Conservation (phyloP, 2,888 invertebrate species). For the Chrysopilus asiliformis region DNA sequence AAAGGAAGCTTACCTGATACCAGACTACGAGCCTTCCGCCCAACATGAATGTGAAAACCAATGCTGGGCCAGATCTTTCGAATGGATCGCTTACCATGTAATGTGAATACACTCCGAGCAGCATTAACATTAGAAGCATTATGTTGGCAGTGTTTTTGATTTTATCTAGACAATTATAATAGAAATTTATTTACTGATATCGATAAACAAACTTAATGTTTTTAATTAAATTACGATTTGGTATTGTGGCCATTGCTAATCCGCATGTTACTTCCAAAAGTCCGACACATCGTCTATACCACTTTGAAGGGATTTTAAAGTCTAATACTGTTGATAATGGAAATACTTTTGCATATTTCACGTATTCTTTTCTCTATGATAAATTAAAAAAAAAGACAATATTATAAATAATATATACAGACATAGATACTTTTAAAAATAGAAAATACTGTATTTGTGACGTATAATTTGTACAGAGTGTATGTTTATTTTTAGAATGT, state of each 20-base stretch:
- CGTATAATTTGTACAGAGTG: no score
- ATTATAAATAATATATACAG: no score
- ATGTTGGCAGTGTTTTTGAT: slow-evolving; percentile 83
- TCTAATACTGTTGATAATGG: slow-evolving; percentile 67
- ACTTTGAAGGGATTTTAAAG: slow-evolving; percentile 82
- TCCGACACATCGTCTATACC: slow-evolving; percentile 77
- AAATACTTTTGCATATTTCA: slow-evolving; percentile 92
- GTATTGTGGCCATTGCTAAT: slow-evolving; percentile 65
- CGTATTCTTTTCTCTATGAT: slow-evolving; percentile 85
- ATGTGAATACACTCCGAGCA: slow-evolving; percentile 85
- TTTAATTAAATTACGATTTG: slow-evolving; percentile 50
- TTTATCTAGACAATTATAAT: slow-evolving; percentile 51
- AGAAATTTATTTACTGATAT: not conserved
- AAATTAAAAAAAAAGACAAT: slow-evolving; percentile 25
- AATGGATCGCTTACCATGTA: slow-evolving; percentile 86
- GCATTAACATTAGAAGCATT: slow-evolving; percentile 66
- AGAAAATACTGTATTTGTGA: no score
- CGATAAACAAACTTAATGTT: not conserved
- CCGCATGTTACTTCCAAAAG: slow-evolving; percentile 75
- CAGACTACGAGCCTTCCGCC: slow-evolving; percentile 78
- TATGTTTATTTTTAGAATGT: no score
- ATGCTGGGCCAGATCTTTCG: slow-evolving; percentile 77
- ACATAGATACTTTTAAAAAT: no score
- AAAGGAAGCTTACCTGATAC: slow-evolving; percentile 33
- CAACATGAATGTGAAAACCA: slow-evolving; percentile 88